Evolutionary conservation across 2,113 vertebrate genomes (phyloP), one percentile per base, ranked within the genome.

Genomic region (Sitta europaea): DNA sequence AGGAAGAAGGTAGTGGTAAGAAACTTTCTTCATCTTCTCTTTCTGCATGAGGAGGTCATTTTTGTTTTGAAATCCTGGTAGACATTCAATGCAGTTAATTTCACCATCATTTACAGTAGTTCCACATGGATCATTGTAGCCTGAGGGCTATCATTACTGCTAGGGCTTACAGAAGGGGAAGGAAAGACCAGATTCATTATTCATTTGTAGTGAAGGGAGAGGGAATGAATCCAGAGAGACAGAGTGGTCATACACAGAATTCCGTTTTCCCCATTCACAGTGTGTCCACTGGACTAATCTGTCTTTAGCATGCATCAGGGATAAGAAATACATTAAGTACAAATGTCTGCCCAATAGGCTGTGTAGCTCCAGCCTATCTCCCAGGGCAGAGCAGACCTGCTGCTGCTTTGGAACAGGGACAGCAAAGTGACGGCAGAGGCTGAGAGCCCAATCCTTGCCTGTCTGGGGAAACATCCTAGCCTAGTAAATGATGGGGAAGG

Each of bases 81-180:
- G 96, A 63, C 15, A 1, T 72, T 80, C 63, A 59, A 20, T 53
- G 51, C 75, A 92, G 94, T 95, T 95, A 93, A 93, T 96, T 96
- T 96, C 90, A 93, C 43, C 72, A 77, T 93, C 79, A 75, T 92
- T 90, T 94, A 84, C 63, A 61, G 78, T 48, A 92, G 78, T 55
- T 97, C 90, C 76, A 87, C 73, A 55, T 0, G 28, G 89, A 92
- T 92, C 9, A 0, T 67, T 74, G 63, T 95, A 96, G 96, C 96
- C 95, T 90, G 72, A 95, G 95, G 94, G 94, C 93, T 96, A 74
- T 95, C 93, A 96, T 95, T 95, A 96, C 94, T 90, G 81, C n/a
- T 86, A 94, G 90, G 92, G 72, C 59, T 96, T 96, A 77, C 67
- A 92, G 78, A 93, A 90, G 82, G 88, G 92, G 93, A 96, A 91